Evolutionary conservation across 2,888 invertebrate species (phyloP).

Genomic region (Netelia inedita): DNA sequence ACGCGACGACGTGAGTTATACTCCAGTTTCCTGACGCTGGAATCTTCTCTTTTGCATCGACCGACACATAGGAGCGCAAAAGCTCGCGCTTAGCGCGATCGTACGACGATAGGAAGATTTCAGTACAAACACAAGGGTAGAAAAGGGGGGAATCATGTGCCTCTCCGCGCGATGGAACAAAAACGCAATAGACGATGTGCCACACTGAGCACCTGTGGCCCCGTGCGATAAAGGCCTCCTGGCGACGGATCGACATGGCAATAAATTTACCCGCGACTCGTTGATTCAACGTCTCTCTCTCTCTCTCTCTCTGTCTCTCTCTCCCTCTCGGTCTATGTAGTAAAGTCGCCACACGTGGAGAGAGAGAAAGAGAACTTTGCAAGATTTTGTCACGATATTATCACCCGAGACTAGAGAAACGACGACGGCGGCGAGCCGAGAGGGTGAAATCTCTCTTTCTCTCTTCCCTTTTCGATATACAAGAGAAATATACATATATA

Average conservation of each 20-base stretch:
- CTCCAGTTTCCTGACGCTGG: background rate
- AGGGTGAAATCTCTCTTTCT: slow-evolving; percentile 16
- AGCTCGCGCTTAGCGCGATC: slow-evolving; percentile 4
- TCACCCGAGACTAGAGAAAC: slow-evolving; percentile 50
- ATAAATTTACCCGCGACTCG: slow-evolving; percentile 46
- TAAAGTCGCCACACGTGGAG: background rate
- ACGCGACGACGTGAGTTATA: background rate
- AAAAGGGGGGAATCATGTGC: background rate
- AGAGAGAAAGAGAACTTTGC: slow-evolving; percentile 22
- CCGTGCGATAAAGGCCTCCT: slow-evolving; percentile 36
- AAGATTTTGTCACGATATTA: slow-evolving; percentile 66
- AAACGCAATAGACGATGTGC: slow-evolving; percentile 49
- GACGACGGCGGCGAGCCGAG: slow-evolving; percentile 20
- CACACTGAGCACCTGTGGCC: slow-evolving; percentile 45
- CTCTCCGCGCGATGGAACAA: background rate
- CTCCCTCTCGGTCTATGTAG: background rate
- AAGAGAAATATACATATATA: background rate
- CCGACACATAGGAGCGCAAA: background rate
- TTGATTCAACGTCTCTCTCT: slow-evolving; percentile 18
- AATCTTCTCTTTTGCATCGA: background rate
- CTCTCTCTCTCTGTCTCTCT: background rate
- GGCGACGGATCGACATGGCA: slow-evolving; percentile 47
- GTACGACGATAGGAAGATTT: slow-evolving; percentile 33
- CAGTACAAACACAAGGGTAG: slow-evolving; percentile 13
- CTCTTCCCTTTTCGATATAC: background rate